Evolutionary conservation across 1,140 invertebrate genomes (phyloP), one percentile per base, ranked within the genome.

Genomic region (Pseudomyrmex flavicornis): DNA sequence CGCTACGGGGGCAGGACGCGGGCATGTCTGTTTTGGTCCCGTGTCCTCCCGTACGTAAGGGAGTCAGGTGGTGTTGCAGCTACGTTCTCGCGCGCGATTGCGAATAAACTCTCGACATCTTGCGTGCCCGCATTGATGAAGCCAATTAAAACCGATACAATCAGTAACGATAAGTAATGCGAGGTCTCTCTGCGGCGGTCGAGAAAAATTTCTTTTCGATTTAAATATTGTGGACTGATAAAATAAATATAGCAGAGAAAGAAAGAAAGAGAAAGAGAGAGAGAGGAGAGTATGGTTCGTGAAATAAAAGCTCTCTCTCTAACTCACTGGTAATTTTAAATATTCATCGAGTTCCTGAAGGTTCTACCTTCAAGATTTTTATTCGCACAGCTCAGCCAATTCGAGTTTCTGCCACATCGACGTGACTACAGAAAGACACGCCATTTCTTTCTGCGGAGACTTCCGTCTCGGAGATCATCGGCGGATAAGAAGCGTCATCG

Each of bases 21-120:
- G 77, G 84, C 88, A 86, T 91, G 91, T 92, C 91, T 89, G 83
- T 92, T 92, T 91, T 91, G 77, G 88, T 92, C 88, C 85, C 86
- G 84, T 88, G 87, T 91, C 87, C 88, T 85, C 70, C 35, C 76
- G 84, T 50, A 85, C 87, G 76, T 79, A 82, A 83, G 83, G 83
- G 88, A 84, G 85, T 86, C 85, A 89, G 83, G 72, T 79, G 80
- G 87, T 92, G 90, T 83, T 70, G 85, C 89, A 73, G 75, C 48
- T 8, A 72, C 65, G 66, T 48, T 56, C 84, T 82, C 80, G 54
- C 62, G 69, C 89, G 69, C 89, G 72, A 84, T 89, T 86, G 85
- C 20, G 74, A 85, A 89, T 66, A 68, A 87, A 89, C 62, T 73
- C 63, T 48, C 17, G 44, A 50, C 26, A 70, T 2, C 26, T 87